Base-by-base conservation (phyloP, 2,797 vertebrate species). In the Sus cebifrons region DNA sequence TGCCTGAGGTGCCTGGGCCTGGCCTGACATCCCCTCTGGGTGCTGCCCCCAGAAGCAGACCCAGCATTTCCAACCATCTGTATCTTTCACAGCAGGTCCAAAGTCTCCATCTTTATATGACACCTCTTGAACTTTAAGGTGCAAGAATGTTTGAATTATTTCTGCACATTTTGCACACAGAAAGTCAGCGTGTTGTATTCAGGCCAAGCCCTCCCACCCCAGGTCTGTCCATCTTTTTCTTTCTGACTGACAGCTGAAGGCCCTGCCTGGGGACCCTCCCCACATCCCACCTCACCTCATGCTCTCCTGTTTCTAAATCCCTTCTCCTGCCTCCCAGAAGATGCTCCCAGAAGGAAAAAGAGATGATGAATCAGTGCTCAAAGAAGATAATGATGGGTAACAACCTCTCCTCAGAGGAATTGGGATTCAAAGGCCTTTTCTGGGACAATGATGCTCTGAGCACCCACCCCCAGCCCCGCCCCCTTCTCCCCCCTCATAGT, bases 101-200 rank as follows among this genome's bases (percentile, higher is more conserved):
- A 58, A 58, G 13, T n/a, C 18, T 9, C 54, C 25, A 29, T 32
- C 25, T 74, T 11, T 25, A 40, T 64, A n/a, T 44, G 49, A 64
- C 3, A 52, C 0, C 5, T 36, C 32, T n/a, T 32, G 6, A 75
- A 27, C 49, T 56, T 18, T 58, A 17, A 54, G 52, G 15, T 9
- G 23, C 27, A 58, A 58, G 9, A 13, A 49, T 36, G 12, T 10
- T 9, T 44, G 3, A 29, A 49, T 32, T 16, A 25, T 74, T 65
- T 79, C 44, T 17, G n/a, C 4, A 15, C 20, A 5, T 3, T 64
- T 36, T 71, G 21, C 44, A 36, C 58, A 67, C 8, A 49, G 78
- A 49, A 58, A 36, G 27, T 25, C 49, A 13, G 15, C 0, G 0
- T 12, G 15, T 1, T 29, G 21, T 21, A 52, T 49, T 68, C 0